Base-by-base conservation (phyloP, 2,113 vertebrate species). In the Myrmecobius fasciatus region DNA sequence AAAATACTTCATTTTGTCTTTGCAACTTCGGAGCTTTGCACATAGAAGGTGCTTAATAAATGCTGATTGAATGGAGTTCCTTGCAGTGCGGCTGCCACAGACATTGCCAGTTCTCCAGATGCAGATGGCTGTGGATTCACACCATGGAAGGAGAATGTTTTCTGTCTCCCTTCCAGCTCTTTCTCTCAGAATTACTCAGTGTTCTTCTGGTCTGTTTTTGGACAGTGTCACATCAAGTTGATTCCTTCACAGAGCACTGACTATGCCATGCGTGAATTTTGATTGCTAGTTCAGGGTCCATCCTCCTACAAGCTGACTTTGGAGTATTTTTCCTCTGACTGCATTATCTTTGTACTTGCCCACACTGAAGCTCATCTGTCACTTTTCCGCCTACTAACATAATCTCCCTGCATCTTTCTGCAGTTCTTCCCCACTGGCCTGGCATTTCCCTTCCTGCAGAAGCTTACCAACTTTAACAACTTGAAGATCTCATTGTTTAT, bases 351-450 rank as follows among this genome's bases (percentile, higher is more conserved):
- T 89, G 26, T 91, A 25, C 53, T 89, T 89, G 75, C 92, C 97
- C 89, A 94, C 93, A 51, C 92, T 14, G n/a, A 46, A 25, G 0
- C 91, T 53, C 93, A 92, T 56, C 93, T 92, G 52, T 93, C 90
- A 12, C 93, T 24, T 52, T 24, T 49, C 60, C 54, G 1, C 96
- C 94, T 95, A 93, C 95, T 51, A 96, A 6, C 2, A 90, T 95
- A 25, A 89, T 96, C 94, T 90, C 0, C n/a, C 91, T 92, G 88
- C 25, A 53, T 89, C 95, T 95, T 92, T 88, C 52, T 54, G 91
- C 93, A 95, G 93, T 90, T 26, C 1, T 94, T 91, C 88, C 94
- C 91, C 93, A 91, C 94, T 93, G 89, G 96, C 91, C 60, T 95
- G 97, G 95, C 36, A 48, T 90, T 95, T 96, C 95, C 91, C 96